Base-by-base conservation (phyloP, 2,888 invertebrate genomes). In the Hirtodrosophila cameraria region DNA sequence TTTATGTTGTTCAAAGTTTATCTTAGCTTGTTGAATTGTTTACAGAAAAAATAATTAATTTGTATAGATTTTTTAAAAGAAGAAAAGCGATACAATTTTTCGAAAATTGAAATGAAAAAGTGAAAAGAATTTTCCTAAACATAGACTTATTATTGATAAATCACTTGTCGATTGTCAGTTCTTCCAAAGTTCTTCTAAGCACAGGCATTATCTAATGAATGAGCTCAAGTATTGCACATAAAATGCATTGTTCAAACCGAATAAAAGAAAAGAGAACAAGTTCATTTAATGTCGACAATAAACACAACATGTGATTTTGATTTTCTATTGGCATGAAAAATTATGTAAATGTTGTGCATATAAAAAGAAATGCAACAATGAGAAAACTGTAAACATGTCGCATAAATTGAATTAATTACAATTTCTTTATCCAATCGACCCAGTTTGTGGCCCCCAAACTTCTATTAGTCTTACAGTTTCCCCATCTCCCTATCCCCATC, bases 401-500 rank as follows among this genome's bases (percentile, higher is more conserved):
- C 79, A 82, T 82, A 82, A 82, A 82, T 79, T 82, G 72, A 82
- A 82, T 82, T 82, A 85, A 82, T 82, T 85, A 82, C 80, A 81
- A 80, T 84, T 82, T 82, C 83, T 85, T 85, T 82, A 85, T 82
- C 76, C 81, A 79, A 82, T 67, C 82, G 82, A 81, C 85, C 76
- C 80, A 81, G 66, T 48, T 80, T 30, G 42, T 16, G 36, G 20
- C 20, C 33, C 27, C n/a, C n/a, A n/a, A n/a, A n/a, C n/a, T n/a
- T n/a, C n/a, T n/a, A n/a, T n/a, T n/a, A n/a, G n/a, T n/a, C n/a
- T n/a, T n/a, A n/a, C n/a, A n/a, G 31, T 5, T 28, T 23, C 38
- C 43, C 43, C 18, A 12, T 12, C 41, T 20, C 27, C 15, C 25
- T 5, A n/a, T 30, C 49, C 31, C 39, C 48, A 50, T 61, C n/a